Evolutionary conservation across 2,888 invertebrate species (phyloP).

Genomic region (Panorpa germanica): DNA sequence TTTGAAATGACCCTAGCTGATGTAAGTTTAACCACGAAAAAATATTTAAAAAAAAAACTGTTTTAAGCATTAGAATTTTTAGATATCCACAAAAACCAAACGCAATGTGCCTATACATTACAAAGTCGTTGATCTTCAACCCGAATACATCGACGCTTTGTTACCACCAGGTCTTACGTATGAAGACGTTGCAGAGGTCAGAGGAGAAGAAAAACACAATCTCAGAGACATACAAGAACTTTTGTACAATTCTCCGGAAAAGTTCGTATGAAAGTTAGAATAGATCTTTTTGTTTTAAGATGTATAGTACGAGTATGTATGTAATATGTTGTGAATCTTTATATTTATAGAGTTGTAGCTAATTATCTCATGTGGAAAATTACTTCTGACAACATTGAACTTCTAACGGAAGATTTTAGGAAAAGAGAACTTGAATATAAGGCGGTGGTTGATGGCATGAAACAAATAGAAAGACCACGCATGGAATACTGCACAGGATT

Average conservation of each 20-base stretch:
- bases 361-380: conserved; percentile 74
- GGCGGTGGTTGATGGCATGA: conserved; percentile 28
- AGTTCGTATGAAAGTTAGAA: conserved; percentile 18
- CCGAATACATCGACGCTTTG: conserved; percentile 71
- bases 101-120: conserved; percentile 80
- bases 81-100: conserved; percentile 76
- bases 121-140: conserved; percentile 60
- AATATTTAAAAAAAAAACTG: too few relatives aligned
- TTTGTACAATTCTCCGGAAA: conserved; percentile 33
- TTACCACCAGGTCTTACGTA: conserved; percentile 44
- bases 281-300: too few relatives aligned
- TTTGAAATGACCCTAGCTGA: conserved; percentile 86
- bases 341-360: conserved; percentile 32
- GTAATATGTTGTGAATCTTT: too few relatives aligned
- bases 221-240: conserved; percentile 49
- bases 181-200: conserved; percentile 50
- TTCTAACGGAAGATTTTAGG: conserved; percentile 20
- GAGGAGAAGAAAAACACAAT: conserved; percentile 71
- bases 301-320: too few relatives aligned
- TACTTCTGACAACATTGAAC: conserved; percentile 21
- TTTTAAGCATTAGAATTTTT: conserved; percentile 11
- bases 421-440: conserved; percentile 21
- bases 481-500: too few relatives aligned
- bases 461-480: conserved; percentile 71
- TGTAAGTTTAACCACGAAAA: conserved; percentile 56